phyloP scores from a whole-genome alignment of 2,888 invertebrate genomes.

The Fragum sueziense region DNA sequence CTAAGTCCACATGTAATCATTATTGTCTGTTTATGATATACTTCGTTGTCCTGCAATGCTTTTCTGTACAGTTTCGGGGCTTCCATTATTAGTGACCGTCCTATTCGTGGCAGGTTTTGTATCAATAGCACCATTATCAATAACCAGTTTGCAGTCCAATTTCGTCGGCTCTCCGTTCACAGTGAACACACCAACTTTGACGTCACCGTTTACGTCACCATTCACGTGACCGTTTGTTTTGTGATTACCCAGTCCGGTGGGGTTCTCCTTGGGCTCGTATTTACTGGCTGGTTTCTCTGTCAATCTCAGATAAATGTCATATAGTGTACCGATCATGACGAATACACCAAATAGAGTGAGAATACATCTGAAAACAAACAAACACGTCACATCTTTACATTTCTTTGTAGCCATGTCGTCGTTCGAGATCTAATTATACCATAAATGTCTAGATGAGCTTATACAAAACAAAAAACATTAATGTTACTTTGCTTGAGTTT shows the following conservation, averaged over 20 bases:
- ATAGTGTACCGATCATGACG: constrained; percentile 5
- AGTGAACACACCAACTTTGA: not conserved
- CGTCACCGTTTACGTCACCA: not conserved
- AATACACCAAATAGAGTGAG: constrained; percentile 1
- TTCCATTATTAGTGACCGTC: not conserved
- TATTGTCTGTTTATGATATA: too few relatives aligned
- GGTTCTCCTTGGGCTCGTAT: not conserved
- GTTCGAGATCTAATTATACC: too few relatives aligned
- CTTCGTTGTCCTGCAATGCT: not conserved
- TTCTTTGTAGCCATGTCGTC: too few relatives aligned
- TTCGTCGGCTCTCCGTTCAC: not conserved
- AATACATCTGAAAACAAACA: constrained; percentile 7
- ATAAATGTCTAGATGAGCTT: too few relatives aligned
- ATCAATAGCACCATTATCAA: not conserved
- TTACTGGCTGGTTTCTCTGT: not conserved
- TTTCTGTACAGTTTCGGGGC: not conserved
- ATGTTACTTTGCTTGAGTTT: too few relatives aligned
- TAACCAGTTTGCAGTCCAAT: not conserved
- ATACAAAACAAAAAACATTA: too few relatives aligned
- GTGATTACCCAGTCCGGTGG: not conserved
- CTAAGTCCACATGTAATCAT: too few relatives aligned
- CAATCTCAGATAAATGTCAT: constrained; percentile 11
- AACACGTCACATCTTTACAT: too few relatives aligned
- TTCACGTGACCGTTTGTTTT: not conserved
- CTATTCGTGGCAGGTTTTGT: not conserved